These are phyloP conservation scores for Trogon surrucura DNA, from an alignment of 2,113 vertebrate genomes.

Conservation along the genomic window DNA sequence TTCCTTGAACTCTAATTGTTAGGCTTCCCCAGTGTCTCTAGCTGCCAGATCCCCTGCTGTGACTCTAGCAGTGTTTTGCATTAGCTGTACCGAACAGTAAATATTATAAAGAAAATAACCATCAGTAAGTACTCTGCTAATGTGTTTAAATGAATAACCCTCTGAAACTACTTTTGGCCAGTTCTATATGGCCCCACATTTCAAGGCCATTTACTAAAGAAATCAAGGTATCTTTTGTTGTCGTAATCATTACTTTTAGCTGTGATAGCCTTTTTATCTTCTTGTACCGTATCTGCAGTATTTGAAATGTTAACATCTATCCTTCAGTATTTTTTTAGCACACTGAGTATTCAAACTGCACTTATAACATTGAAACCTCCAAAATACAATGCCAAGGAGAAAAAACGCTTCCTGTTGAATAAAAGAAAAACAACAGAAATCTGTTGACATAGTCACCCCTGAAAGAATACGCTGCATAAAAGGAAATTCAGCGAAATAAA, in stretches of 20 bases:
- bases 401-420: not conserved
- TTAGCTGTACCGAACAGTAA: constrained; percentile 61
- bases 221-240: not conserved
- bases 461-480: constrained; percentile 5
- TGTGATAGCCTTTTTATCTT: constrained; percentile 18
- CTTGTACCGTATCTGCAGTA: not conserved
- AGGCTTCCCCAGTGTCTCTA: not conserved
- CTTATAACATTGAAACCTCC: not conserved
- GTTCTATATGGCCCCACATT: not conserved
- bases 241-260: not conserved
- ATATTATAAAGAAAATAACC: constrained; percentile 61
- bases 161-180: constrained; percentile 61
- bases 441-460: not conserved
- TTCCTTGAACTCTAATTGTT: constrained; percentile 30
- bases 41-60: constrained; percentile 51
- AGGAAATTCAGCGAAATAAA: constrained; percentile 38
- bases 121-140: constrained; percentile 24
- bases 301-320: not conserved
- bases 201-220: not conserved
- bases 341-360: not conserved
- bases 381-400: not conserved
- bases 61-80: constrained; percentile 59
- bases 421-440: constrained; percentile 14
- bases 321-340: not conserved
- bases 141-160: constrained; percentile 16